Percentiles rank a stretch among this genome's conserved stretches.
Evolutionary conservation across 2,797 vertebrate genomes (phyloP).

Genomic region (Hafferia zeledoni): DNA sequence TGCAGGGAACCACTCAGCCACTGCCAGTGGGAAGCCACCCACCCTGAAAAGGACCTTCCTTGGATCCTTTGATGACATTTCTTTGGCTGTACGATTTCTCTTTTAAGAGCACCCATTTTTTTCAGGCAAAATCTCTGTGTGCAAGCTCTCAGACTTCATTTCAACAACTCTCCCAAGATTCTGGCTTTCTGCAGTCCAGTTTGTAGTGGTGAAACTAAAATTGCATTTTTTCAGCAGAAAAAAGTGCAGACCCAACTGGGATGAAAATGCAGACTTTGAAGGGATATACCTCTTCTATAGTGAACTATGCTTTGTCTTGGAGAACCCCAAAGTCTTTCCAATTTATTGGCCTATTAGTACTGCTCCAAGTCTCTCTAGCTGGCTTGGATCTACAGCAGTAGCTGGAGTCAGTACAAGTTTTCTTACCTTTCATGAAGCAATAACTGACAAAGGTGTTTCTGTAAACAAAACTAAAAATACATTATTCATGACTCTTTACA

Average conservation of each 20-base stretch:
- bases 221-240: neutral
- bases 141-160: neutral
- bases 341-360: neutral
- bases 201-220: neutral
- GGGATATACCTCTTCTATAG: neutral
- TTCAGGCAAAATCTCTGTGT: neutral
- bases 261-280: neutral
- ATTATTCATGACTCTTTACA: conserved; percentile 48
- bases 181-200: neutral
- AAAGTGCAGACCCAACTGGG: neutral
- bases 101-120: neutral
- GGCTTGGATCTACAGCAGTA: neutral
- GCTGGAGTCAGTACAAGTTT: neutral
- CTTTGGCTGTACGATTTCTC: neutral
- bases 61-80: neutral
- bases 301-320: neutral
- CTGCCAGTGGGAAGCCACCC: neutral
- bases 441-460: neutral
- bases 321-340: neutral
- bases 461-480: conserved; percentile 24
- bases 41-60: neutral
- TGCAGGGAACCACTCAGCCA: rapidly evolving
- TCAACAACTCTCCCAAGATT: neutral
- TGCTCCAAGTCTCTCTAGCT: neutral
- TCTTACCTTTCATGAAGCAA: neutral